Percentiles rank a stretch among this genome's conserved stretches.
Conservation (phyloP, 2,797 vertebrate genomes). For the Xiphophorus birchmanni region DNA sequence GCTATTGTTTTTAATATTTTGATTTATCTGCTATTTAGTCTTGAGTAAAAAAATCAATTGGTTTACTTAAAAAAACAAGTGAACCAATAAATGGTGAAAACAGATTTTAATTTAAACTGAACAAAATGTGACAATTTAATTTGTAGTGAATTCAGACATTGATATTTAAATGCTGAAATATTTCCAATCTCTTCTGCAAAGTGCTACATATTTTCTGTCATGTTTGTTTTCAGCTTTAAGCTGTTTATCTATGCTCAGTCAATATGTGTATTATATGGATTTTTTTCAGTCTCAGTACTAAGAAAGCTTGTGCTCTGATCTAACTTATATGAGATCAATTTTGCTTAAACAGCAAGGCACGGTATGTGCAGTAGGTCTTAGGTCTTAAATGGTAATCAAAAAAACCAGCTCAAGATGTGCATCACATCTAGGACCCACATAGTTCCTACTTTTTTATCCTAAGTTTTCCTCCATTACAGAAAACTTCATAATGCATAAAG, state of each 20-base stretch:
- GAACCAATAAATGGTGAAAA: neutral
- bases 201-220: neutral
- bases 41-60: neutral
- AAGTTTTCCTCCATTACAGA: neutral
- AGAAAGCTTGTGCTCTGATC: neutral
- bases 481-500: neutral
- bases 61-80: neutral
- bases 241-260: neutral
- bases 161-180: neutral
- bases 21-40: neutral
- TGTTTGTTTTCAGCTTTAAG: neutral
- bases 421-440: neutral
- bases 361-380: neutral
- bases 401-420: neutral
- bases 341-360: neutral
- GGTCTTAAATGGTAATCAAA: neutral
- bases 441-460: neutral
- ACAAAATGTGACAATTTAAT: neutral
- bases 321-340: neutral
- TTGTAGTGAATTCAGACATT: neutral
- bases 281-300: neutral
- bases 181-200: neutral
- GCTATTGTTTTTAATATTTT: neutral
- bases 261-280: neutral
- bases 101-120: neutral